These are phyloP conservation scores for Pachyuromys duprasi DNA, from an alignment of 2,797 vertebrate species.

Conservation along the genomic window DNA sequence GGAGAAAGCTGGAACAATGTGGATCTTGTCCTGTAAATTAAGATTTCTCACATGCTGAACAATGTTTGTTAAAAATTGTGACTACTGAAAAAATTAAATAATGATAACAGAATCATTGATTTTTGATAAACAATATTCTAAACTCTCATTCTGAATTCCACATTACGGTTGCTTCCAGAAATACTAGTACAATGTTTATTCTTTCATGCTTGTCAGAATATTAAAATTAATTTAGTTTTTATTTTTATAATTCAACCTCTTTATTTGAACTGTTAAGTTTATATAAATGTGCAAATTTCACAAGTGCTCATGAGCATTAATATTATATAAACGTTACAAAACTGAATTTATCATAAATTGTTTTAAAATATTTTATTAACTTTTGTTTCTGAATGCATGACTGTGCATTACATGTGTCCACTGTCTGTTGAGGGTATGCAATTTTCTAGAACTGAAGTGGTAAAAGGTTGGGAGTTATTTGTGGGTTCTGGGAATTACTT, in stretches of 20 bases:
- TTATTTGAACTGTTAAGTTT: neutral
- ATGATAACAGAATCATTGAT: neutral
- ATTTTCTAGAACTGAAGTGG: neutral
- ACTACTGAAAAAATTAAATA: neutral
- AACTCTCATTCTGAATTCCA: neutral
- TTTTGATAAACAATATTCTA: neutral
- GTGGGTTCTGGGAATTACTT: neutral
- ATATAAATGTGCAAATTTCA: neutral
- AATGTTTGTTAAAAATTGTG: neutral
- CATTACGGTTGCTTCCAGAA: neutral
- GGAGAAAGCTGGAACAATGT: neutral
- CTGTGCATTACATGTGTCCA: no score
- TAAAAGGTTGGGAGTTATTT: neutral
- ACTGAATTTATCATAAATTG: neutral
- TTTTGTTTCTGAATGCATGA: neutral
- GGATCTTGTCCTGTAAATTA: neutral
- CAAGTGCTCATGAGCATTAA: neutral
- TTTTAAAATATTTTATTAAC: neutral
- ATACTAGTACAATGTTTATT: neutral
- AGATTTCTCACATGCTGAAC: neutral
- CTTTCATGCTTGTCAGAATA: neutral
- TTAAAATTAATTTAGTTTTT: neutral
- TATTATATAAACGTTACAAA: neutral
- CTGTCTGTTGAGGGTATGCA: neutral
- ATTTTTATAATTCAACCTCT: neutral